Percentiles rank a stretch among this genome's conserved stretches.
Conservation (phyloP, 2,888 invertebrate genomes). For the Drosophila barbarae region DNA sequence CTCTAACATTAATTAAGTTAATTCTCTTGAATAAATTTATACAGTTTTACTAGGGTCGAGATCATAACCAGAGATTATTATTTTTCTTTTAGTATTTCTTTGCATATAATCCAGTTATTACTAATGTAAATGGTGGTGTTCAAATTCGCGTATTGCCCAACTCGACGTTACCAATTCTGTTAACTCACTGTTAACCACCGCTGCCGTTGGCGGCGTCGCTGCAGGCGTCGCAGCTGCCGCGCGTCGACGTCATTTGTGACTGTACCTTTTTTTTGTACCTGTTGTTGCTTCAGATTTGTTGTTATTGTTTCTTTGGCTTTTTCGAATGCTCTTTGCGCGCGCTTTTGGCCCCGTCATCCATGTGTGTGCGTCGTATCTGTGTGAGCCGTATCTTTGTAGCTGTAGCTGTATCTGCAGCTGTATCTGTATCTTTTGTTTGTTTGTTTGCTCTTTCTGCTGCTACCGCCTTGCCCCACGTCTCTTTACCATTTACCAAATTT, state of each 20-base stretch:
- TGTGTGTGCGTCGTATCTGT: slow-evolving; percentile 27
- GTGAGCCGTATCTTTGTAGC: slow-evolving; percentile 38
- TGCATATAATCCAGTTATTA: not conserved
- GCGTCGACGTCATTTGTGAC: slow-evolving; percentile 50
- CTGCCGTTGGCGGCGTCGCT: not conserved
- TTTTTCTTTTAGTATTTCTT: not conserved
- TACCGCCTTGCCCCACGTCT: slow-evolving; percentile 59
- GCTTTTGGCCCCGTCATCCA: slow-evolving; percentile 55
- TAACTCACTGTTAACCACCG: slow-evolving; percentile 8
- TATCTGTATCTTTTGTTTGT: slow-evolving; percentile 46
- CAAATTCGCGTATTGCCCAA: not conserved
- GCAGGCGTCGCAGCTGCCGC: slow-evolving; percentile 26
- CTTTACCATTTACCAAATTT: slow-evolving; percentile 38
- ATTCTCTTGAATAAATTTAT: not conserved
- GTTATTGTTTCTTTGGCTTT: slow-evolving; percentile 44
- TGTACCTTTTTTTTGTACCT: slow-evolving; percentile 68
- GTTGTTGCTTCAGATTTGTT: slow-evolving; percentile 49
- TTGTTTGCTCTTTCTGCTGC: slow-evolving; percentile 41
- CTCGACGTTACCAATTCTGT: not conserved
- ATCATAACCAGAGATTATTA: no score
- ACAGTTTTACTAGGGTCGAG: no score
- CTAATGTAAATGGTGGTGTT: not conserved
- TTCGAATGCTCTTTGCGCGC: slow-evolving; percentile 66
- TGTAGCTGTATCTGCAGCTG: slow-evolving; percentile 19
- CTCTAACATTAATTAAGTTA: not conserved